These are phyloP conservation scores for Rotaria socialis DNA, from an alignment of 2,888 invertebrate genomes.

Conservation along the genomic window DNA sequence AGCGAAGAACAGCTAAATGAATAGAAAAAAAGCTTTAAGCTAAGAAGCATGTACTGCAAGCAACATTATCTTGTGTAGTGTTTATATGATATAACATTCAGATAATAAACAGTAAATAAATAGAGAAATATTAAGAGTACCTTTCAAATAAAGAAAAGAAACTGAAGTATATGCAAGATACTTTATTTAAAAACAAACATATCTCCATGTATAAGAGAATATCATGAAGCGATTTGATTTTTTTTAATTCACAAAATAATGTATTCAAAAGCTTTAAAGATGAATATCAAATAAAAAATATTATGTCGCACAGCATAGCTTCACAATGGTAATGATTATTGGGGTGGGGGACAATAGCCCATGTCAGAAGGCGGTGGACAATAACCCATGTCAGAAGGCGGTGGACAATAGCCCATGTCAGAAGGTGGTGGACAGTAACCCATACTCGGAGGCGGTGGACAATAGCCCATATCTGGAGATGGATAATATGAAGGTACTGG, in stretches of 20 bases:
- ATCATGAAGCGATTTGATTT: too few species aligned
- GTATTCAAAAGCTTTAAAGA: neutral
- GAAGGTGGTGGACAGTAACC: neutral
- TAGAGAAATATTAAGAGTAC: too few species aligned
- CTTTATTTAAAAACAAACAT: too few species aligned
- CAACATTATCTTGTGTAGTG: neutral
- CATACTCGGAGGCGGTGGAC: neutral
- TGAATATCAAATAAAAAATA: neutral
- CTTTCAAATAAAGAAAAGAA: too few species aligned
- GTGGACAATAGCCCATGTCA: neutral
- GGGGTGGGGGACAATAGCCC: neutral
- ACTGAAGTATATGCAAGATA: too few species aligned
- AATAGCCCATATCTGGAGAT: neutral
- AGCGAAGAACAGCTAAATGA: neutral
- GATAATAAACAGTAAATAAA: neutral
- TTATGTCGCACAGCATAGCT: neutral
- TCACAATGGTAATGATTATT: neutral
- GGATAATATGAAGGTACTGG: neutral
- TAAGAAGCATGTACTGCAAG: neutral
- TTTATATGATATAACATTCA: neutral
- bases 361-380: neutral
- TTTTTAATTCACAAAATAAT: neutral
- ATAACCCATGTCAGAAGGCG: neutral
- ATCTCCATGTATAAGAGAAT: too few species aligned
- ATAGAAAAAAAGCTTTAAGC: neutral